Evolutionary conservation across 2,113 vertebrate genomes (phyloP), one percentile per base, ranked within the genome.

Genomic region (Crypturellus undulatus): DNA sequence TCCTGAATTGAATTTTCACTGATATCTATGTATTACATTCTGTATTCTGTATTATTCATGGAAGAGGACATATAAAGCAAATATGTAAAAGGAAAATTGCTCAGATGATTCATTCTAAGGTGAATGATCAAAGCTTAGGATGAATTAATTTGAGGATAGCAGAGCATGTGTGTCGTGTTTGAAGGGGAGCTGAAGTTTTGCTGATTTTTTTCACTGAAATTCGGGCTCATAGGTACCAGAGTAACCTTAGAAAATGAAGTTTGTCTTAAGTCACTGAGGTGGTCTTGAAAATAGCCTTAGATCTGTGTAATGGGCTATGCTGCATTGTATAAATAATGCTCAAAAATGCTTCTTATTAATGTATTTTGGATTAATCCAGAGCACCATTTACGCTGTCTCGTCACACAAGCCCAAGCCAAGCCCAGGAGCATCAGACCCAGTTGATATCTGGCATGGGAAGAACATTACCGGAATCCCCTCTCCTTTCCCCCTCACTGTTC

Each of bases 401-500:
- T 32, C 51, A 64, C 65, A 4, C 24, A 86, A 45, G 64, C n/a
- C n/a, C n/a, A n/a, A n/a, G 36, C 43, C 7, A 1, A 58, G 32
- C 21, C 30, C 58, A 43, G 0, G 20, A 40, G 10, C 0, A 1
- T 45, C 68, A 73, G 45, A 18, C n/a, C 25, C 45, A 36, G 16
- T 1, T 71, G 25, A 36, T 52, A 8, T 9, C 22, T 71, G 69
- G 12, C 17, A 21, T 22, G 20, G 24, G 36, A 25, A 34, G 36
- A 28, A 25, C 4, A 77, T 73, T 1, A 40, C 59, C 32, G 65
- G 1, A 40, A 79, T 52, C 56, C 59, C 68, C 18, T 77, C 83
- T 93, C 77, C 1, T 7, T 6, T 5, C 6, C 22, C 64, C 1
- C 19, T 75, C 1, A 1, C 11, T 63, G 4, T 10, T 2, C 34